These are phyloP conservation scores for Phyllotreta striolata DNA, from an alignment of 2,888 invertebrate genomes.

Conservation along the genomic window DNA sequence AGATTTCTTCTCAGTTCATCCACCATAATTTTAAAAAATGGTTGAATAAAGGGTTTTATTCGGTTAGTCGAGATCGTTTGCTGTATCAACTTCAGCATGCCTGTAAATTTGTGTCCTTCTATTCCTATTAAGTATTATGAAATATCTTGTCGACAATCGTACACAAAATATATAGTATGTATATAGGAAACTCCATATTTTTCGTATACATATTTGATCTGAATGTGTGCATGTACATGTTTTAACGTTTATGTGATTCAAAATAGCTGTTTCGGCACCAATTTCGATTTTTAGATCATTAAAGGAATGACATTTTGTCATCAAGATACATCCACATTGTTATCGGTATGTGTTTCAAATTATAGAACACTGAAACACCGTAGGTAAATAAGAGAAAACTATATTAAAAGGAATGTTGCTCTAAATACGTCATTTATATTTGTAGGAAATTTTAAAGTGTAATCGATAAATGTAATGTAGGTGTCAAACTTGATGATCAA, in stretches of 20 bases:
- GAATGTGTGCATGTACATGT: constrained; percentile 48
- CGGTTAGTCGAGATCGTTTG: constrained; percentile 34
- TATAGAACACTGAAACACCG: no score
- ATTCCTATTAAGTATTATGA: constrained; percentile 56
- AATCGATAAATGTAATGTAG: no score
- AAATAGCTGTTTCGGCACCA: constrained; percentile 21
- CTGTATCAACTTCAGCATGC: constrained; percentile 46
- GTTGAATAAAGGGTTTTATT: constrained; percentile 1
- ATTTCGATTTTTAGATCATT: constrained; percentile 5
- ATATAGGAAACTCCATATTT: constrained; percentile 53
- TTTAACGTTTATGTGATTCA: constrained; percentile 39
- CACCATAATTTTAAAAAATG: no score
- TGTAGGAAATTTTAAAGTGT: no score
- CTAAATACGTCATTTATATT: no score
- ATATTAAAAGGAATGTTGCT: no score
- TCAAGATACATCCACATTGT: constrained; percentile 14
- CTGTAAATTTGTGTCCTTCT: constrained; percentile 54
- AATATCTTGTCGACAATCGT: constrained; percentile 60
- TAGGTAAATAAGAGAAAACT: no score
- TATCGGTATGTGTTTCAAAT: background rate
- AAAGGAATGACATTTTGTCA: background rate
- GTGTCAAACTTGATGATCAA: no score
- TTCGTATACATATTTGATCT: constrained; percentile 54
- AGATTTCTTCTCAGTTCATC: background rate
- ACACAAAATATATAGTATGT: constrained; percentile 49